Conservation (phyloP, 2,797 vertebrate genomes). For the Tiaroga cobitis region DNA sequence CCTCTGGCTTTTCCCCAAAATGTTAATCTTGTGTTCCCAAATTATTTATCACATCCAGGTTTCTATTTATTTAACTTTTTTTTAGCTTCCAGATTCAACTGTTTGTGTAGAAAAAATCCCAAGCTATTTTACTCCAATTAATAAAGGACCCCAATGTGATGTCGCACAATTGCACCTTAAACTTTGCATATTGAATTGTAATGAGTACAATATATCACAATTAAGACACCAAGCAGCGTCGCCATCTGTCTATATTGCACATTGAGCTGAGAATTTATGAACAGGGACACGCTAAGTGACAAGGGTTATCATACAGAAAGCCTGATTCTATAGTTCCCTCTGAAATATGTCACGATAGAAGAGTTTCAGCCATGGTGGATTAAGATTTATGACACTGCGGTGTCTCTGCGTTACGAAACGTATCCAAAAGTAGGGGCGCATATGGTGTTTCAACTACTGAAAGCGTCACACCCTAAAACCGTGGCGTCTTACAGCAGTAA, state of each 20-base stretch:
- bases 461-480: neutral
- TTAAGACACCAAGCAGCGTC: constrained; percentile 47
- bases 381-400: constrained; percentile 43
- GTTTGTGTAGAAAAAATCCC: neutral
- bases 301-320: constrained; percentile 41
- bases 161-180: constrained; percentile 33
- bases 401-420: neutral
- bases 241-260: constrained; percentile 46
- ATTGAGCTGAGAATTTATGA: constrained; percentile 27
- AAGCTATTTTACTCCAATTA: constrained; percentile 32
- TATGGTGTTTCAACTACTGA: neutral
- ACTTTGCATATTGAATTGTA: constrained; percentile 39
- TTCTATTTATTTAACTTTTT: neutral
- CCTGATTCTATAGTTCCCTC: constrained; percentile 9
- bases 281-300: constrained; percentile 26
- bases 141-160: constrained; percentile 28
- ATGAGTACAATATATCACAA: constrained; percentile 56
- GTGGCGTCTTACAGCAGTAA: neutral
- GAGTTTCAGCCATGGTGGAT: neutral
- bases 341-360: constrained; percentile 25
- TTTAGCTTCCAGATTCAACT: neutral
- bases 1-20: neutral
- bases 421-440: neutral
- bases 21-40: neutral
- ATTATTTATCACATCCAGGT: neutral